A percentile compares a stretch with the other conserved stretches of the same genome.
These are phyloP conservation scores for Netelia inedita DNA, from an alignment of 2,888 invertebrate species.

Conservation along the genomic window DNA sequence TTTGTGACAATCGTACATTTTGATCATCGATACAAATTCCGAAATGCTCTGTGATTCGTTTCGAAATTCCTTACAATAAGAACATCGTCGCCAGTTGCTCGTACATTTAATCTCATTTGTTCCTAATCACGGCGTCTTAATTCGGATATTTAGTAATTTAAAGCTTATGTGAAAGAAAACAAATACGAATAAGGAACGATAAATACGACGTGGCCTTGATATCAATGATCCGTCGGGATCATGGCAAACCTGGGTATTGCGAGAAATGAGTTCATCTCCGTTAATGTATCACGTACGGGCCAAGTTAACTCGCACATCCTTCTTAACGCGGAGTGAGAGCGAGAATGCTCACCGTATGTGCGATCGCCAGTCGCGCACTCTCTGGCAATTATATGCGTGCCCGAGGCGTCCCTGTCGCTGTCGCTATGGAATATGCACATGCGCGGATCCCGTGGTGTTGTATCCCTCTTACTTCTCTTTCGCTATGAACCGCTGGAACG, in stretches of 20 bases:
- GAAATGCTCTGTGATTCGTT: too few species aligned
- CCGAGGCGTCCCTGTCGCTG: constrained; percentile 48
- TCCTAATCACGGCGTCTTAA: too few species aligned
- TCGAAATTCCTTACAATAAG: too few species aligned
- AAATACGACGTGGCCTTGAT: constrained; percentile 36
- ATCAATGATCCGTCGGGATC: constrained; percentile 30
- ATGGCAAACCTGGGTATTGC: constrained; percentile 43
- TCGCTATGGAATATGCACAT: not conserved
- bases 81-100: too few species aligned
- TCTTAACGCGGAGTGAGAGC: constrained; percentile 78
- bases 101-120: too few species aligned
- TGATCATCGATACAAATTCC: too few species aligned
- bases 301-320: constrained; percentile 84
- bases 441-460: not conserved
- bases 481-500: not conserved
- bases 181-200: constrained; percentile 21
- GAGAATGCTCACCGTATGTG: constrained; percentile 26
- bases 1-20: too few species aligned
- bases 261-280: constrained; percentile 83
- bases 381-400: constrained; percentile 69
- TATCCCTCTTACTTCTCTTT: constrained; percentile 5
- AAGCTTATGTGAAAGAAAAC: not conserved
- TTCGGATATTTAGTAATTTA: too few species aligned
- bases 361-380: constrained; percentile 55
- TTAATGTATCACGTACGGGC: constrained; percentile 81